Conservation (phyloP, 2,113 vertebrate species). For the Patagioenas fasciata region DNA sequence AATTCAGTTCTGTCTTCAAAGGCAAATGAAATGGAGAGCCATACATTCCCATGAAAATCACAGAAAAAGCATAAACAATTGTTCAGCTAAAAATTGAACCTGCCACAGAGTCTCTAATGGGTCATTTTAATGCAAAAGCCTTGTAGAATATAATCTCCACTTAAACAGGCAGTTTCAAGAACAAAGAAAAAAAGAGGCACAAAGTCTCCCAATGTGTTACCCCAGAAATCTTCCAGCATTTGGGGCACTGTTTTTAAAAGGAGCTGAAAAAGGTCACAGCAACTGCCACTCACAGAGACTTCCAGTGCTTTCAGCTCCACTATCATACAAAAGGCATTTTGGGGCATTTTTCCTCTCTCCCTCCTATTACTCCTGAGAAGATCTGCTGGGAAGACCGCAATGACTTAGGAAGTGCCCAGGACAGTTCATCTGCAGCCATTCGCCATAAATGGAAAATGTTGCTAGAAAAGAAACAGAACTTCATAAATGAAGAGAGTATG, state of each 20-base stretch:
- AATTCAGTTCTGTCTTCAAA: slow-evolving; percentile 29
- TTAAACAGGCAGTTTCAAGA: not conserved
- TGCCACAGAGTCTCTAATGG: not conserved
- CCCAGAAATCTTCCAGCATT: not conserved
- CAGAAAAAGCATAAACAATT: not conserved
- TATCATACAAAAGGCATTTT: not conserved
- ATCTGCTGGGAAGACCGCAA: not conserved
- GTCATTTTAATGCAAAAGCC: not conserved
- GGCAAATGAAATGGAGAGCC: not conserved
- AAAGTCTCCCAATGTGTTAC: not conserved
- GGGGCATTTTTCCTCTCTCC: not conserved
- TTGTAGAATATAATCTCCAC: not conserved
- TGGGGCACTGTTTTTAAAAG: not conserved
- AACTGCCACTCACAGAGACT: not conserved
- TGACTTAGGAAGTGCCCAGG: not conserved
- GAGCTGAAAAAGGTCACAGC: not conserved
- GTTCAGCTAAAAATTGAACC: slow-evolving; percentile 3
- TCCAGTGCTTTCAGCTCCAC: not conserved
- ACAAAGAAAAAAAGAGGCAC: not conserved
- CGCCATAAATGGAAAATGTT: not conserved
- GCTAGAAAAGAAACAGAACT: not conserved
- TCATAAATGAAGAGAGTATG: not conserved
- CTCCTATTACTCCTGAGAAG: not conserved
- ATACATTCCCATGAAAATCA: not conserved
- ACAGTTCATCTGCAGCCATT: not conserved